phyloP scores from a whole-genome alignment of 53 echinoderm and acorn worm genomes.

The Astropecten irregularis region DNA sequence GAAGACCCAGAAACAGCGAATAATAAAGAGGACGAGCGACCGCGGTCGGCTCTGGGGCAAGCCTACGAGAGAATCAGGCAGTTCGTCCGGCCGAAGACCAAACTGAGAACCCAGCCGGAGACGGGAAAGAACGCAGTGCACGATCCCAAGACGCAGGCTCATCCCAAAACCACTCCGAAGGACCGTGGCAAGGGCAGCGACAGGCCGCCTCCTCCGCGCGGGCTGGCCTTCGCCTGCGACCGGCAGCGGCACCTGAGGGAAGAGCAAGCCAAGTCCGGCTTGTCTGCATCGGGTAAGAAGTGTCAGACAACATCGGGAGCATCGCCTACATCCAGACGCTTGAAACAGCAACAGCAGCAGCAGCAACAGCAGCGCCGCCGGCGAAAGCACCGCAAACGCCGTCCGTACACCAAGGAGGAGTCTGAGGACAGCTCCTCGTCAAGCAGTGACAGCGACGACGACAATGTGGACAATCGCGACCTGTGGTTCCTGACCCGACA shows the following conservation, averaged over 20 bases:
- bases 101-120: neutral
- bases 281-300: neutral
- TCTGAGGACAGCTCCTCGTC: neutral
- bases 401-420: neutral
- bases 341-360: neutral
- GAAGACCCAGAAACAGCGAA: neutral
- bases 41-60: constrained; percentile 14
- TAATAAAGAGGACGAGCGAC: neutral
- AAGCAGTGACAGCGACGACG: neutral
- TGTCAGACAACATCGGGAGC: neutral
- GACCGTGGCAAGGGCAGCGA: neutral
- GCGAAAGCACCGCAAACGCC: neutral
- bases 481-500: constrained; percentile 30
- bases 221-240: constrained; percentile 28
- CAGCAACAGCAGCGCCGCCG: neutral
- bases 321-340: too few relatives aligned
- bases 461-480: constrained; percentile 18
- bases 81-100: constrained; percentile 29
- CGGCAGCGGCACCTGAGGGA: neutral
- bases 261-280: neutral
- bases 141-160: neutral
- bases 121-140: too few relatives aligned
- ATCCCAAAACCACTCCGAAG: neutral
- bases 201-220: neutral
- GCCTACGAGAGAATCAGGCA: constrained; percentile 44